Evolutionary conservation across 2,113 vertebrate genomes (phyloP).

Genomic region (Chrysochloris asiatica): DNA sequence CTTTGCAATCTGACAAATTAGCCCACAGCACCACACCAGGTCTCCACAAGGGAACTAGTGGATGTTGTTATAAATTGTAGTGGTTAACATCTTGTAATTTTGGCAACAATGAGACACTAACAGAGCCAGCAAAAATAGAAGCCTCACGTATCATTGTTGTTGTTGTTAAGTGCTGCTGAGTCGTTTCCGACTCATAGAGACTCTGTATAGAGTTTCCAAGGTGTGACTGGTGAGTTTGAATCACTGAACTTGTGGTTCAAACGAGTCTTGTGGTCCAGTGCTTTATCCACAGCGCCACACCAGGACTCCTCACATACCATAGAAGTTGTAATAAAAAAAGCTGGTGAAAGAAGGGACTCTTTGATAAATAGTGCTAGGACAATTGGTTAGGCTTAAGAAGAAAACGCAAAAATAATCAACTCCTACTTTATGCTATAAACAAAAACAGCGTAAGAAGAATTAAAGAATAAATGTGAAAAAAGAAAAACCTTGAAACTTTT

Average conservation of each 20-base stretch:
- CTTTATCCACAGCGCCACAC: too few species aligned
- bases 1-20: too few species aligned
- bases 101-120: not conserved
- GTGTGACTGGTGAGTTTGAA: too few species aligned
- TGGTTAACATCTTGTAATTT: not conserved
- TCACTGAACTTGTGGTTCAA: too few species aligned
- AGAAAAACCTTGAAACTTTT: not conserved
- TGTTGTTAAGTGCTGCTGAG: too few species aligned
- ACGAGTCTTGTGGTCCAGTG: too few species aligned
- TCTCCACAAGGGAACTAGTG: too few species aligned
- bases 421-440: not conserved
- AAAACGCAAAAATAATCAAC: not conserved
- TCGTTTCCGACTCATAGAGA: too few species aligned
- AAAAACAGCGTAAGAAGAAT: not conserved
- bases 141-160: too few species aligned
- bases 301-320: too few species aligned
- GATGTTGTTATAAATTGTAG: not conserved
- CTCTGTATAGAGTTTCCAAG: too few species aligned
- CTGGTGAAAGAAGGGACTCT: not conserved
- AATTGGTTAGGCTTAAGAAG: not conserved
- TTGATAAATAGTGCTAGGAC: not conserved
- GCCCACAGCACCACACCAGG: too few species aligned
- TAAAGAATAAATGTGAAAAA: not conserved
- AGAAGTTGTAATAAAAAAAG: not conserved
- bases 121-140: not conserved